Base-by-base conservation (phyloP, 2,888 invertebrate species). In the Campoplex capitator region DNA sequence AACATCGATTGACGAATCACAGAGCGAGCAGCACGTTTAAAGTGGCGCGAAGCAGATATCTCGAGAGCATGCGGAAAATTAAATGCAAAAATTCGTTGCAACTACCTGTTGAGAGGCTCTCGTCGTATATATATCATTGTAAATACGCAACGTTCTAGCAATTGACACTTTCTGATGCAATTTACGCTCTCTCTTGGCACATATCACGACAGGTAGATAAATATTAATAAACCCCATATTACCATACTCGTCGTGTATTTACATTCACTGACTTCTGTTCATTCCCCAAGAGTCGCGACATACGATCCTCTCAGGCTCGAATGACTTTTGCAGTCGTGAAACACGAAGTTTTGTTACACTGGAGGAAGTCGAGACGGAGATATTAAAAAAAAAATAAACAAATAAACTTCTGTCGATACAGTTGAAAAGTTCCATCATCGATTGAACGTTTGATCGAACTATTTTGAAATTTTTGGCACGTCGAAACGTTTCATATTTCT, bases 51-150 rank as follows among this genome's bases (percentile, higher is more conserved):
- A 74, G 13, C 6, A 32, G 62, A 23, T 23, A 23, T 23, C 32
- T 54, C 76, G 32, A 38, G 42, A 23, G 54, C 28, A 54, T 23
- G 23, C 23, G 16, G n/a, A 62, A 58, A 56, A 76, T 48, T 62
- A 77, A 71, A 73, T 65, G 54, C 73, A 32, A 85, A 73, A 82
- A 74, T 74, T 74, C 82, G 48, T 65, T 48, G 48, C 70, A 74
- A 77, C 70, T 58, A 79, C 85, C 82, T 82, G 85, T 82, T 85
- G 85, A 68, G 74, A n/a, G 23, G 23, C 58, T 74, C 67, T 35
- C 38, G 42, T 23, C 23, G 75, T n/a, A 68, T 9, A 38, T 32
- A 58, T 23, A 23, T 23, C 23, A n/a, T 54, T 62, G 38, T 62
- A n/a, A 42, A 35, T 28, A 70, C 56, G 42, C 16, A 38, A 54